phyloP scores from a whole-genome alignment of 2,113 vertebrate species.

The Tetrao urogallus region DNA sequence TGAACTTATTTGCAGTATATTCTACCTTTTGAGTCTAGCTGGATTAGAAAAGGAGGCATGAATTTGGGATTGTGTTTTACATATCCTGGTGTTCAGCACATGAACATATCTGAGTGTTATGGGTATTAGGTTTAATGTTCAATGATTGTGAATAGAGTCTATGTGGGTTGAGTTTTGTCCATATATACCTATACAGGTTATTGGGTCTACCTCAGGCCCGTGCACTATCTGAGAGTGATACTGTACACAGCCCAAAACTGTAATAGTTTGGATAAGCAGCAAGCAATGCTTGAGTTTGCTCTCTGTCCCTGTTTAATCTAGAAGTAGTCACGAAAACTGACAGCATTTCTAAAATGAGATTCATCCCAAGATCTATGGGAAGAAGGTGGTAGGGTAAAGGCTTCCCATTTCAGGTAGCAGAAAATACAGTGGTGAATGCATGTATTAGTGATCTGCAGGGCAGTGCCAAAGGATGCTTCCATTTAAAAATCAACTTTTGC shows the following conservation, averaged over 20 bases:
- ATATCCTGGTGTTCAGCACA: neutral
- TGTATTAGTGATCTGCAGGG: neutral
- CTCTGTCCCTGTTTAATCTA: neutral
- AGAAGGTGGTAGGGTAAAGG: neutral
- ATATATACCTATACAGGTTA: too few relatives aligned
- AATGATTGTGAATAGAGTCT: neutral
- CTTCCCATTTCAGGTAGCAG: neutral
- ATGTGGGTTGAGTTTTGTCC: neutral
- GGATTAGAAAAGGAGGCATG: neutral
- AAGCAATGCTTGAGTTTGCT: neutral
- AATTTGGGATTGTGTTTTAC: neutral
- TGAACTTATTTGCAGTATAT: too few relatives aligned
- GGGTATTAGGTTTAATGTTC: neutral
- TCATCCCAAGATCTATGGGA: neutral
- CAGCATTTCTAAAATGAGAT: neutral
- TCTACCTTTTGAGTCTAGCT: neutral
- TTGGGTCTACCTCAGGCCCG: neutral
- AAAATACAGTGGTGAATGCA: neutral
- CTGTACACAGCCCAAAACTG: neutral
- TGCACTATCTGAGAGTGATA: neutral
- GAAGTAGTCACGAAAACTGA: neutral
- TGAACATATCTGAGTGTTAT: neutral
- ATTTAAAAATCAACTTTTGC: neutral
- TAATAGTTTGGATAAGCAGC: neutral
- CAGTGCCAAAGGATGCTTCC: neutral